Base-by-base conservation (phyloP, 1,140 invertebrate species). In the Pseudomyrmex cubaensis region DNA sequence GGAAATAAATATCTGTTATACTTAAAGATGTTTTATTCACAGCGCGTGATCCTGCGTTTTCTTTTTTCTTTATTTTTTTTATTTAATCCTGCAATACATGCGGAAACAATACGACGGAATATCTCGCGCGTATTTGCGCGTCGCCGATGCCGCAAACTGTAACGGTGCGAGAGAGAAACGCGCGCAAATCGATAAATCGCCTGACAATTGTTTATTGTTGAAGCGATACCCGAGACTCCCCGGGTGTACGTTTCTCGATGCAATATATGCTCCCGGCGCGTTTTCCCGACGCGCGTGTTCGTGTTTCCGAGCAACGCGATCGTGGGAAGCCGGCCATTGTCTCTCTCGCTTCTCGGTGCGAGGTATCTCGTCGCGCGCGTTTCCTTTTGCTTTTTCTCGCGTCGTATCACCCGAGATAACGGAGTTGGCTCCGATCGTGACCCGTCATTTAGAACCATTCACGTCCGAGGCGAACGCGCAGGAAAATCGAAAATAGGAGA, bases 191-290 rank as follows among this genome's bases (percentile, higher is more conserved):
- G 66, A 80, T 80, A 59, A 59, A 50, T 80, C 76, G 76, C 15
- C 12, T 13, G n/a, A 25, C 74, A 56, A 77, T 80, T 72, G 66
- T 80, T 80, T 72, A 80, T 61, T 80, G 54, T 61, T 35, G n/a
- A 35, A 12, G 15, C 54, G 76, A 72, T 59, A 57, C 70, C 54
- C 76, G 44, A 59, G 64, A 69, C 20, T 48, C 35, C 35, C 5
- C 35, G 35, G 35, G 7, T 22, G 64, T 46, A 59, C 44, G 15
- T 25, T 44, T 25, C 44, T 48, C 52, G 25, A 70, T 78, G 35
- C 44, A 22, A 57, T 25, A 13, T 35, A 35, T 35, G 35, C 35
- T 7, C 4, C 17, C 17, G 15, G n/a, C 46, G n/a, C 44, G 20
- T 61, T 61, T 61, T 61, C 48, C 72, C 64, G 66, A 52, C 64